phyloP scores from a whole-genome alignment of 2,888 invertebrate genomes.

The Omphaloscelis lunosa region DNA sequence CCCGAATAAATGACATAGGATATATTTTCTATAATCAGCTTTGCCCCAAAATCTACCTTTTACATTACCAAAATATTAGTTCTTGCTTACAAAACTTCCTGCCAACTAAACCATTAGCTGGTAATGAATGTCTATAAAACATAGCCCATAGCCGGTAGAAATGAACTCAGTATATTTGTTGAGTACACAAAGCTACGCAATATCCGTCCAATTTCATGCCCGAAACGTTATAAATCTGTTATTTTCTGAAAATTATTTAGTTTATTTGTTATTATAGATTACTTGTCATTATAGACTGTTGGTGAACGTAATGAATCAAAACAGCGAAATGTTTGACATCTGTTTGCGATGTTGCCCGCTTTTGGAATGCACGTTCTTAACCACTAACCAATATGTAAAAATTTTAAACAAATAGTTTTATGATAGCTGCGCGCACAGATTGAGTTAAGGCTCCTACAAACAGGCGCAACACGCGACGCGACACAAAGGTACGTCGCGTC shows the following conservation, averaged over 20 bases:
- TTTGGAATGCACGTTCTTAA: too few species aligned
- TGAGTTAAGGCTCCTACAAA: too few species aligned
- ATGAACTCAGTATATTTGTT: slow-evolving; percentile 53
- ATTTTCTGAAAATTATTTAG: slow-evolving; percentile 49
- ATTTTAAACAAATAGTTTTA: too few species aligned
- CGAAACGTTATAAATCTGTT: slow-evolving; percentile 34
- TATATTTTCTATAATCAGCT: neutral
- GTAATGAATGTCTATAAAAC: slow-evolving; percentile 69
- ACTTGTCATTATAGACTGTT: slow-evolving; percentile 15
- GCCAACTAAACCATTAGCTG: slow-evolving; percentile 66
- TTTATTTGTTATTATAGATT: slow-evolving; percentile 42
- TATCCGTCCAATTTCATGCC: slow-evolving; percentile 59
- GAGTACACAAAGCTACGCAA: slow-evolving; percentile 62
- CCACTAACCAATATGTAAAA: too few species aligned
- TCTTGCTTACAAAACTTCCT: slow-evolving; percentile 37
- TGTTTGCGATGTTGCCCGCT: too few species aligned
- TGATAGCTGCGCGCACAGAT: too few species aligned
- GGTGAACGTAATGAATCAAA: neutral
- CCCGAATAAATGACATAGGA: too few species aligned
- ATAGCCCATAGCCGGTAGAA: slow-evolving; percentile 37
- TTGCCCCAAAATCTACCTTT: neutral
- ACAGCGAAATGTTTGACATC: too few species aligned
- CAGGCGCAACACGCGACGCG: too few species aligned
- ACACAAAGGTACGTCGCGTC: too few species aligned
- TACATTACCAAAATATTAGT: slow-evolving; percentile 15